phyloP scores from a whole-genome alignment of 2,888 invertebrate genomes.

The Laothoe populi region DNA sequence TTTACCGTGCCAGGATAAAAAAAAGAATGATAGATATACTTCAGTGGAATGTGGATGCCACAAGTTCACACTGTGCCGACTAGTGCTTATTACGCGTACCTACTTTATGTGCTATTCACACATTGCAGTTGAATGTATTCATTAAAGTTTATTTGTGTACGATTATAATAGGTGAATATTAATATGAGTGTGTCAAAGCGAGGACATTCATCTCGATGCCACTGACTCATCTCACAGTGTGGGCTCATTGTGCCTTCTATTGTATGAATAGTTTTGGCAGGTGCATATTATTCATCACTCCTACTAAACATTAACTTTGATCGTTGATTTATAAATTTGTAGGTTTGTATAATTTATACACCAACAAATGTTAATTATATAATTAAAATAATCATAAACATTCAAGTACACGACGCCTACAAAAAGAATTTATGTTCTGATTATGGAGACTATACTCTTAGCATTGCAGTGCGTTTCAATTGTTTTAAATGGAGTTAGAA shows the following conservation, averaged over 20 bases:
- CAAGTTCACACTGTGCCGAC: neutral
- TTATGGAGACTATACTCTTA: too few relatives aligned
- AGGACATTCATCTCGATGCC: constrained; percentile 30
- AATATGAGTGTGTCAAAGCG: constrained; percentile 45
- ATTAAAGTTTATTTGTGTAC: constrained; percentile 33
- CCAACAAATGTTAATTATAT: neutral
- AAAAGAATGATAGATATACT: neutral
- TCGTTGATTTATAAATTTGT: constrained; percentile 1
- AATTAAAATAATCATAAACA: neutral
- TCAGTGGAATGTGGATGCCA: neutral
- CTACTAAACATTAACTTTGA: constrained; percentile 31
- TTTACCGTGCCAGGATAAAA: too few relatives aligned
- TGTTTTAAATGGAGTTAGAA: neutral
- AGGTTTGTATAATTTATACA: neutral
- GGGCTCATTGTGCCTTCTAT: constrained; percentile 42
- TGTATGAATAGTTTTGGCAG: constrained; percentile 39
- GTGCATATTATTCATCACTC: constrained; percentile 37
- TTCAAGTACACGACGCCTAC: neutral
- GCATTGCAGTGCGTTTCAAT: too few relatives aligned
- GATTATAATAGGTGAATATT: constrained; percentile 33
- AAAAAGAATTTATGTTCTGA: too few relatives aligned
- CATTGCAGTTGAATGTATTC: constrained; percentile 29
- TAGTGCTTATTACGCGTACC: neutral
- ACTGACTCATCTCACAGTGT: constrained; percentile 43
- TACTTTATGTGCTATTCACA: constrained; percentile 26